phyloP scores from a whole-genome alignment of 53 echinoderm and acorn worm genomes.

The Astropecten irregularis region DNA sequence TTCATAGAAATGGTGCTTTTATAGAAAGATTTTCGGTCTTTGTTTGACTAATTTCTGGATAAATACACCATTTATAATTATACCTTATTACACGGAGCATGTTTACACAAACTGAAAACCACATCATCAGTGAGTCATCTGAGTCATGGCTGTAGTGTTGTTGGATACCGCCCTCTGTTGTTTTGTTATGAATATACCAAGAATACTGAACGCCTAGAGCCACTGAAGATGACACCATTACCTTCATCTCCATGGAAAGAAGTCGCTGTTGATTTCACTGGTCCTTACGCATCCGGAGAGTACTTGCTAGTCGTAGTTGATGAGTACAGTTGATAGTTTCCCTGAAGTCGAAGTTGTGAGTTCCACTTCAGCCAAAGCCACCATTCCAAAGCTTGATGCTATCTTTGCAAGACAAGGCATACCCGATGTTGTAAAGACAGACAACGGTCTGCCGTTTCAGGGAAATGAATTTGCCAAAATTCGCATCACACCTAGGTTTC shows the following conservation, averaged over 20 bases:
- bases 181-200: no score
- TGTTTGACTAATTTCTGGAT: no score
- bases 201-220: conserved; percentile 5
- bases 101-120: no score
- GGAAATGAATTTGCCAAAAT: conserved; percentile 42
- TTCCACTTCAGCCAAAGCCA: conserved; percentile 60
- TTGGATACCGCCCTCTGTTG: no score
- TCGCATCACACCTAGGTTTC: conserved; percentile 34
- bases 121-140: no score
- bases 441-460: conserved; percentile 68
- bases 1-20: no score
- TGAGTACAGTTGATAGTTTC: conserved; percentile 38
- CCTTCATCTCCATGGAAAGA: conserved; percentile 10
- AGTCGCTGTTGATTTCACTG: conserved; percentile 11
- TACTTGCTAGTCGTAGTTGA: conserved; percentile 41
- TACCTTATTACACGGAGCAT: no score
- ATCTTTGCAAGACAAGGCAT: conserved; percentile 57
- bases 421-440: conserved; percentile 34
- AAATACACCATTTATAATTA: no score
- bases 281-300: conserved; percentile 19
- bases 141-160: no score
- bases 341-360: conserved; percentile 37
- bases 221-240: neutral
- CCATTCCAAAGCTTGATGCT: conserved; percentile 51
- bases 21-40: no score